Percentiles rank a stretch among this genome's conserved stretches.
These are phyloP conservation scores for Ceratina japonica DNA, from an alignment of 1,140 invertebrate genomes.

Conservation along the genomic window DNA sequence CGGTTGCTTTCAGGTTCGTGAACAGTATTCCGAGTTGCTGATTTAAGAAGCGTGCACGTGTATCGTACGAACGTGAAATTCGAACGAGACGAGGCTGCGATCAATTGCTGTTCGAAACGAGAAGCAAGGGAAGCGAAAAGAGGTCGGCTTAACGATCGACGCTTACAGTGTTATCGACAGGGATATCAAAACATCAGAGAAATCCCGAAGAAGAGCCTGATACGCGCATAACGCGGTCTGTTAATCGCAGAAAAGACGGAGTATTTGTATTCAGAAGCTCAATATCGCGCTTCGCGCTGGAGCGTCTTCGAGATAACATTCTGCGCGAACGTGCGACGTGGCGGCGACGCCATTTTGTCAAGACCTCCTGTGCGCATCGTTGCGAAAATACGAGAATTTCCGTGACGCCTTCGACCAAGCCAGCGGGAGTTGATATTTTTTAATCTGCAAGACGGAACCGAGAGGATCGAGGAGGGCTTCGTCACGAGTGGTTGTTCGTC, in stretches of 20 bases:
- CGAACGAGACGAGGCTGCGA: not conserved
- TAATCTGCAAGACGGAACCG: no score
- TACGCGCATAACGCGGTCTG: not conserved
- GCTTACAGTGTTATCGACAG: no score
- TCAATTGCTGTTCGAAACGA: no score
- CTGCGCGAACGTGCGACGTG: constrained; percentile 65
- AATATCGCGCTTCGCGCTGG: constrained; percentile 60
- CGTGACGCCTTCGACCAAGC: constrained; percentile 9
- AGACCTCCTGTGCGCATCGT: constrained; percentile 54
- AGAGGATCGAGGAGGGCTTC: no score
- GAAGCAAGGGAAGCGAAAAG: no score
- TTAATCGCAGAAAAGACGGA: not conserved
- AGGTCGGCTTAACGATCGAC: no score
- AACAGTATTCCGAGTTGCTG: constrained; percentile 30
- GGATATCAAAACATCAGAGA: not conserved
- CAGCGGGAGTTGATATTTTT: no score
- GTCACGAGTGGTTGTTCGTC: constrained; percentile 14
- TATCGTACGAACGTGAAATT: constrained; percentile 21
- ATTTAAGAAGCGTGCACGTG: not conserved
- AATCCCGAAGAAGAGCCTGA: no score
- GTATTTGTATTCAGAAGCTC: not conserved
- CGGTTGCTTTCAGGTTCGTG: constrained; percentile 18
- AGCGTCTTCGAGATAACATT: constrained; percentile 58
- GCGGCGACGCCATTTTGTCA: constrained; percentile 71
- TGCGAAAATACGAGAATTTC: constrained; percentile 46